Conservation (phyloP, 2,113 vertebrate genomes). For the Hipposideros armiger region DNA sequence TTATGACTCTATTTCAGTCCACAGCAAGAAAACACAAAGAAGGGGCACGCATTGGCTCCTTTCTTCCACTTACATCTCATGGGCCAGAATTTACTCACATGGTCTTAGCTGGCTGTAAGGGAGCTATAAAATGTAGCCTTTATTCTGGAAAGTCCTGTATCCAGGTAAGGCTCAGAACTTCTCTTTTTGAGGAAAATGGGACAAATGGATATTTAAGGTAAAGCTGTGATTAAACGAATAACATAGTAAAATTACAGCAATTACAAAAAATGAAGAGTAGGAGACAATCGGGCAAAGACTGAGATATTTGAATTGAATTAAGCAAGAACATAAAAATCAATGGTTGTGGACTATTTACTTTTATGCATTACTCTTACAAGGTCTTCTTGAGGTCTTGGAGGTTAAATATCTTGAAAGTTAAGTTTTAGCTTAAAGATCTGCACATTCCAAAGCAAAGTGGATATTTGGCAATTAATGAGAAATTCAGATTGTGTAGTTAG, state of each 20-base stretch:
- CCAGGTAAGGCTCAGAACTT: not conserved
- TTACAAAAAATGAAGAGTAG: not conserved
- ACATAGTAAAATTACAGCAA: not conserved
- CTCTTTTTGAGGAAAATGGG: not conserved
- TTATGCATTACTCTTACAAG: not conserved
- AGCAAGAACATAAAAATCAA: slow-evolving; percentile 23
- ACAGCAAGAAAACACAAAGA: not conserved
- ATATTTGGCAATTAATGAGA: slow-evolving; percentile 4
- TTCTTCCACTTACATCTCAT: not conserved
- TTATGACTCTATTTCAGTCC: not conserved
- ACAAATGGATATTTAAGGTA: not conserved
- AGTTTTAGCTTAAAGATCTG: not conserved
- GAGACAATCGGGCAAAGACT: not conserved
- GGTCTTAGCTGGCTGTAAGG: not conserved
- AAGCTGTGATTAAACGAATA: slow-evolving; percentile 40
- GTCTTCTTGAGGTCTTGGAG: not conserved
- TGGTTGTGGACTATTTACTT: not conserved
- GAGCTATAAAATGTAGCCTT: not conserved
- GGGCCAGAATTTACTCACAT: not conserved
- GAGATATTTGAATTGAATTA: slow-evolving; percentile 34
- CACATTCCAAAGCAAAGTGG: slow-evolving; percentile 1
- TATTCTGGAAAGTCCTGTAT: not conserved
- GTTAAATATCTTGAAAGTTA: slow-evolving; percentile 21
- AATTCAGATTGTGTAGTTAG: not conserved
- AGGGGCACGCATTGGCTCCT: not conserved